Evolutionary conservation across 2,797 vertebrate species (phyloP), one percentile per base, ranked within the genome.

Genomic region (Tauraco hartlaubi): DNA sequence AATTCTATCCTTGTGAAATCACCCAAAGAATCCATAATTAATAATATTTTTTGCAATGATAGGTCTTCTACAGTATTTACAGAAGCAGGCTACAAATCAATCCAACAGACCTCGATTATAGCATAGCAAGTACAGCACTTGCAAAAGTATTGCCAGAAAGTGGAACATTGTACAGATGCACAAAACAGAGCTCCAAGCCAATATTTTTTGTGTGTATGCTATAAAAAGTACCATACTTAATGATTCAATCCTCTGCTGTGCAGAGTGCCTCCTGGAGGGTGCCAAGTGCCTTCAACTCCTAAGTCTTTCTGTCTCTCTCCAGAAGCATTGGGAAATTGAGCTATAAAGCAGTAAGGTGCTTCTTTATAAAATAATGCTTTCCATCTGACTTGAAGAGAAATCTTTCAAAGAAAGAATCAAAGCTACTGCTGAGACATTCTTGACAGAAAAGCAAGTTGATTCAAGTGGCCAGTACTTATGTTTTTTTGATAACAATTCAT

Each of bases 381-480:
- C 85, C 71, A 69, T 90, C 89, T 84, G 69, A 92, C 51, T 96
- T 84, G 89, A 94, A 92, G 92, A 96, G 96, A 95, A 97, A 92
- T 78, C 68, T 88, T 86, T 94, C 83, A 95, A 85, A 94, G 89
- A 80, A 94, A 74, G 41, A 95, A 81, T 73, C 91, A 94, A 95
- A 95, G 79, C 85, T 95, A 95, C 96, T 54, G 82, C 96, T 96
- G 96, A 94, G 96, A 94, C 69, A 79, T 69, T 96, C 91, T 94
- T 95, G 85, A 94, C 63, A 92, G 85, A 95, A 96, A 94, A 92
- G 83, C 55, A 81, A 91, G 91, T 63, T 88, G 91, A 94, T 96
- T 97, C 91, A 95, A 96, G 95, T 94, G 76, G 91, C 87, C 85
- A 78, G 75, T 92, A 94, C 68, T 92, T 92, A 92, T 69, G 76